Base-by-base conservation (phyloP, 2,888 invertebrate species). In the Meteorus colon region DNA sequence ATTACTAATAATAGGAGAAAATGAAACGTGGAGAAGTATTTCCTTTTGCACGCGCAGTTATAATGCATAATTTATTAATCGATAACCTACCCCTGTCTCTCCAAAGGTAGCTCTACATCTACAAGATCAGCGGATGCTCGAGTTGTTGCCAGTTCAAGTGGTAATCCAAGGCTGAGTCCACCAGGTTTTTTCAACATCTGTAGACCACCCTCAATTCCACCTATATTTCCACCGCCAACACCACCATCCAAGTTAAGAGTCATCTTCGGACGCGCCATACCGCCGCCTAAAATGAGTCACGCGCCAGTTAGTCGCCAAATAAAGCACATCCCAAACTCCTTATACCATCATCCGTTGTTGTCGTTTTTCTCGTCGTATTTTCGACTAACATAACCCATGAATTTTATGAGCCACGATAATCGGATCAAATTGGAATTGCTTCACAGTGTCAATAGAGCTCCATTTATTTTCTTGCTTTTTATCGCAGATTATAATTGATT, bases 31-130 rank as follows among this genome's bases (percentile, higher is more conserved):
- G 8, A 34, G 0, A 8, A 24, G 24, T 24, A 34, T 34, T 34
- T 34, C 34, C 34, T 34, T 4, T 34, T 34, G 24, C 24, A 24
- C 34, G 4, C 34, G 8, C 34, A 34, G 8, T 27, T 62, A 27
- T 6, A 5, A 8, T 1, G 14, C 4, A 14, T 31, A 14, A 70
- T 70, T 70, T 59, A 29, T 51, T 59, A 24, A 73, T 73, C 70
- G 79, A 34, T 34, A 6, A 90, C 93, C 65, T 62, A 97, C 97
- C 95, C 96, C 91, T 97, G 97, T 89, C 96, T 93, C 89, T 97
- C 96, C 81, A 97, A 92, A 80, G 97, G 96, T 83, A 96, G 92
- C 80, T 94, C 92, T 6, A 94, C 93, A 87, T 97, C 96, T 81
- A 97, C 94, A 79, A 94, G 92, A 88, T 96, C 95, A 78, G 94